phyloP scores from a whole-genome alignment of 2,113 vertebrate species.

The Ranitomeya variabilis region DNA sequence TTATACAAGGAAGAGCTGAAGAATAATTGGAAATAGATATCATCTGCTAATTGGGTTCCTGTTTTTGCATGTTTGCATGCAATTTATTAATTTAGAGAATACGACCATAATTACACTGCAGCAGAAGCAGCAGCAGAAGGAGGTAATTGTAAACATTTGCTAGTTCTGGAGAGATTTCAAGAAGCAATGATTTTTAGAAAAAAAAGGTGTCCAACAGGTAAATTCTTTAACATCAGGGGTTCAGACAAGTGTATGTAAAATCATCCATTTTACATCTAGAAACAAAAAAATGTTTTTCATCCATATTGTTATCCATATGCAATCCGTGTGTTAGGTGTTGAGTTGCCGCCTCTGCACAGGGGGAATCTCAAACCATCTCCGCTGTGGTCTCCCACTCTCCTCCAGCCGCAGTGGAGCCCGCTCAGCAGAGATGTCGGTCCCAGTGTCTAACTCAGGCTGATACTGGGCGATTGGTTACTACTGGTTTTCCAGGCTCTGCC shows the following conservation, averaged over 20 bases:
- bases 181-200: constrained; percentile 23
- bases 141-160: constrained; percentile 11
- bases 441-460: too few relatives aligned
- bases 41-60: neutral
- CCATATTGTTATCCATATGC: too few relatives aligned
- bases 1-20: neutral
- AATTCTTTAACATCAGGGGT: neutral
- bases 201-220: constrained; percentile 1
- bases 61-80: constrained; percentile 6
- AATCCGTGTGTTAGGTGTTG: too few relatives aligned
- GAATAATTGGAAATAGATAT: constrained; percentile 29
- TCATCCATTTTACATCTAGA: too few relatives aligned
- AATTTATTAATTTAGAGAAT: constrained; percentile 15
- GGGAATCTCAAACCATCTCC: too few relatives aligned
- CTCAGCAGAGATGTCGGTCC: too few relatives aligned
- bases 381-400: too few relatives aligned
- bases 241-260: neutral
- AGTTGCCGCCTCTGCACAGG: too few relatives aligned
- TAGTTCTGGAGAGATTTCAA: constrained; percentile 14
- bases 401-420: too few relatives aligned
- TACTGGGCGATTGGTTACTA: too few relatives aligned
- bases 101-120: neutral
- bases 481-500: too few relatives aligned
- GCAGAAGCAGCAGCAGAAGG: neutral
- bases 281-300: too few relatives aligned